phyloP scores from a whole-genome alignment of 2,888 invertebrate species.

The Chloroclystis v-ata region DNA sequence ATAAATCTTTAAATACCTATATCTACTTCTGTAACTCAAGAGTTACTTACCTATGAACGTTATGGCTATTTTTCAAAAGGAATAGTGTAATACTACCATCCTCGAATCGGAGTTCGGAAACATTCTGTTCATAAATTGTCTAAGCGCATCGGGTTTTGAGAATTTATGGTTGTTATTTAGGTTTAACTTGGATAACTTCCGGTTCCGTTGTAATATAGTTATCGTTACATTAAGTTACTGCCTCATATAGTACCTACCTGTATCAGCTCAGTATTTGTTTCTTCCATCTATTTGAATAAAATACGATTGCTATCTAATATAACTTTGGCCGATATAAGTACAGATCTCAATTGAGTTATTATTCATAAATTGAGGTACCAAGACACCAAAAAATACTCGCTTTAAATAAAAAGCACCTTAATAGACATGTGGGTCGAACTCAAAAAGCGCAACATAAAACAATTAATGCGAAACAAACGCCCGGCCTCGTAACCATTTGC shows the following conservation, averaged over 20 bases:
- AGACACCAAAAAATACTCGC: too few relatives aligned
- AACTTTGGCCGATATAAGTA: too few relatives aligned
- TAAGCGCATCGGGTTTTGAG: slow-evolving; percentile 43
- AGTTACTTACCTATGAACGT: too few relatives aligned
- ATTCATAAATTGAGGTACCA: too few relatives aligned
- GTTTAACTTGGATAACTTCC: slow-evolving; percentile 40
- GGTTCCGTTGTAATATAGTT: slow-evolving; percentile 29
- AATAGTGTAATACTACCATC: slow-evolving; percentile 25
- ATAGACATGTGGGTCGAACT: not conserved
- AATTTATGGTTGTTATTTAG: slow-evolving; percentile 53
- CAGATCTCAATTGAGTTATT: too few relatives aligned
- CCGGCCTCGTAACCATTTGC: slow-evolving; percentile 16
- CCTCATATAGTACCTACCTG: too few relatives aligned
- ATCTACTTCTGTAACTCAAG: too few relatives aligned
- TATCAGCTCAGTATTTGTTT: too few relatives aligned
- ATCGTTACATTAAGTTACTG: slow-evolving; percentile 16
- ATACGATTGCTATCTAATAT: too few relatives aligned
- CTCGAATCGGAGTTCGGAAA: slow-evolving; percentile 39
- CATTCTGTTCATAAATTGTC: slow-evolving; percentile 53
- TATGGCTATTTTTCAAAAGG: slow-evolving; percentile 21
- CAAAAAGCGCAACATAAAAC: slow-evolving; percentile 3
- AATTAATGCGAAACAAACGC: slow-evolving; percentile 13
- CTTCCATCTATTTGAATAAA: too few relatives aligned
- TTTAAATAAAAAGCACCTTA: too few relatives aligned
- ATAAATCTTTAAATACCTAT: too few relatives aligned